Conservation (phyloP, 2,113 vertebrate species). For the Amazona guildingii region DNA sequence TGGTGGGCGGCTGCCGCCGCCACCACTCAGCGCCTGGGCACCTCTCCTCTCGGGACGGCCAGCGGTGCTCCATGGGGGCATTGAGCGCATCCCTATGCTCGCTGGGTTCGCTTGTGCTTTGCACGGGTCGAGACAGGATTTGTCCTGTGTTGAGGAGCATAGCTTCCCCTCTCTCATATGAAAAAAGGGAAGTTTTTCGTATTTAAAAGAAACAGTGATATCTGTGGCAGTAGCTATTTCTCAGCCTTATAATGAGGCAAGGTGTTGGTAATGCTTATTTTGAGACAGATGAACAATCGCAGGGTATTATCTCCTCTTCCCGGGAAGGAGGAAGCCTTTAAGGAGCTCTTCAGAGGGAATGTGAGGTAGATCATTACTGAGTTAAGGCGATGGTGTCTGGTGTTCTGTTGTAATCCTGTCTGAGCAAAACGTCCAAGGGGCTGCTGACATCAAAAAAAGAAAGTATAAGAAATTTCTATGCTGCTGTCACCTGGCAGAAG, state of each 20-base stretch:
- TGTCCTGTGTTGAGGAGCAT: neutral
- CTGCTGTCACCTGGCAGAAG: neutral
- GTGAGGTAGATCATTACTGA: neutral
- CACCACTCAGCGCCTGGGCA: neutral
- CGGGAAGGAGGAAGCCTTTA: neutral
- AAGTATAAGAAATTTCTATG: accelerated
- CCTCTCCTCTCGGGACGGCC: neutral
- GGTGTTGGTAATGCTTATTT: neutral
- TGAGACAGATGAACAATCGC: neutral
- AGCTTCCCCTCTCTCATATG: neutral
- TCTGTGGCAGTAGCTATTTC: too few species aligned
- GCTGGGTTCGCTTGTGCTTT: neutral
- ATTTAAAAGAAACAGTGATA: accelerated
- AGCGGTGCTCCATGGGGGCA: neutral
- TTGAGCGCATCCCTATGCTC: neutral
- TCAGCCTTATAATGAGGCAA: neutral
- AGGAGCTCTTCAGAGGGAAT: neutral
- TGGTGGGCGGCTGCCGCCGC: neutral
- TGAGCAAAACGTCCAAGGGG: neutral
- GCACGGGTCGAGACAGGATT: accelerated
- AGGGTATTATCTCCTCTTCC: neutral
- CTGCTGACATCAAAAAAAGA: neutral
- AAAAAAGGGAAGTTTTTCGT: accelerated
- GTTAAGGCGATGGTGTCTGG: neutral
- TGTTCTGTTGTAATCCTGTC: neutral